Evolutionary conservation across 2,888 invertebrate genomes (phyloP).

Genomic region (Caenorhabditis sp.): DNA sequence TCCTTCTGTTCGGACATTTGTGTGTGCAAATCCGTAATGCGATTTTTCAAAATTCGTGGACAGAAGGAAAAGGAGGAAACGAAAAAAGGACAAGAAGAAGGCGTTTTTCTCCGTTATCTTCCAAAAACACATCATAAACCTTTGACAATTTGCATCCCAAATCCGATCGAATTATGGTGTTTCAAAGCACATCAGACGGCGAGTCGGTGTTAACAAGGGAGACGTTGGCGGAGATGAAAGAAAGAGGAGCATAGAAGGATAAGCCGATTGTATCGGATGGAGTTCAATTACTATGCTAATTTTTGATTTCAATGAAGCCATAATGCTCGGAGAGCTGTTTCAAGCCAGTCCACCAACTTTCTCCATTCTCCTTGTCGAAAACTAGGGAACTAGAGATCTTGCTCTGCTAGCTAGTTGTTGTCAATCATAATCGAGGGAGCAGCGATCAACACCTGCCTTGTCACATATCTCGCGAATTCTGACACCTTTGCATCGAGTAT

Average conservation of each 20-base stretch:
- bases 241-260: conserved; percentile 26
- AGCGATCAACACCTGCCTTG: conserved; percentile 23
- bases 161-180: conserved; percentile 49
- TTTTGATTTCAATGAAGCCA: conserved; percentile 9
- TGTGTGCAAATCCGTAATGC: conserved; percentile 58
- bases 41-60: conserved; percentile 34
- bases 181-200: conserved; percentile 51
- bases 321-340: not conserved
- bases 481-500: not conserved
- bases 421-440: conserved; percentile 23
- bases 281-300: conserved; percentile 58
- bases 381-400: too few relatives aligned
- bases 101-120: not conserved
- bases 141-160: conserved; percentile 51
- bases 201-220: conserved; percentile 6
- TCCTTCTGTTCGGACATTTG: conserved; percentile 53
- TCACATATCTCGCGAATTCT: conserved; percentile 18
- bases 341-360: too few relatives aligned
- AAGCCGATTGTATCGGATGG: conserved; percentile 46
- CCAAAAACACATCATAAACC: conserved; percentile 55
- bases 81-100: not conserved
- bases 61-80: conserved; percentile 2
- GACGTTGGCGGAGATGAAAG: conserved; percentile 9
- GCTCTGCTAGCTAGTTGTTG: not conserved
- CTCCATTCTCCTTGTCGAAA: too few relatives aligned